A percentile compares a stretch with the other conserved stretches of the same genome.
Evolutionary conservation across 2,888 invertebrate genomes (phyloP).

Genomic region (Cheilosia impressa): DNA sequence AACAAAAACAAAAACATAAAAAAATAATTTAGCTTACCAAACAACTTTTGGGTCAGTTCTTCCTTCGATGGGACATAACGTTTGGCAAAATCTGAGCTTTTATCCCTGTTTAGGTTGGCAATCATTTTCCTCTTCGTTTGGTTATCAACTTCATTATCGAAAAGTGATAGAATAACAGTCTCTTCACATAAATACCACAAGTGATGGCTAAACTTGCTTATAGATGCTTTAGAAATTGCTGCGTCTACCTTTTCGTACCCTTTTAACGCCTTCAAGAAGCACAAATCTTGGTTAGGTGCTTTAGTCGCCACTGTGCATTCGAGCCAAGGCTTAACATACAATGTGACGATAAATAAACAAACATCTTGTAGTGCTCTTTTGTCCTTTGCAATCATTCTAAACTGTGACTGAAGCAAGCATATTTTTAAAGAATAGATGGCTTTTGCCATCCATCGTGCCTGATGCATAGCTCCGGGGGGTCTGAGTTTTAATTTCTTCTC

Average conservation of each 20-base stretch:
- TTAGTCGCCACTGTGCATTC: constrained; percentile 9
- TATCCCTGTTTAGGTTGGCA: too few relatives aligned
- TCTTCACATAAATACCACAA: too few relatives aligned
- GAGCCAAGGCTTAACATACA: constrained; percentile 31
- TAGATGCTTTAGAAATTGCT: background rate
- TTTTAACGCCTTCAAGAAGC: constrained; percentile 21
- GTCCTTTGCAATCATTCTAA: constrained; percentile 15
- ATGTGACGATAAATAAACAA: constrained; percentile 21
- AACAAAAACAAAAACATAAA: too few relatives aligned
- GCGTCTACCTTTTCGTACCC: background rate
- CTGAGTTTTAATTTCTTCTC: background rate
- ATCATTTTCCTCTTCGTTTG: too few relatives aligned
- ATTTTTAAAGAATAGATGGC: constrained; percentile 8
- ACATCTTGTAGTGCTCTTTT: constrained; percentile 19
- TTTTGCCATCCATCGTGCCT: background rate
- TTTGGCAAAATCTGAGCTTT: too few relatives aligned
- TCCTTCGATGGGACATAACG: too few relatives aligned
- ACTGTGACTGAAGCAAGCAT: constrained; percentile 5
- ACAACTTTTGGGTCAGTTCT: too few relatives aligned
- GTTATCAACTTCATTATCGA: too few relatives aligned
- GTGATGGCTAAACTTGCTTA: background rate
- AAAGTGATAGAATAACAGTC: too few relatives aligned
- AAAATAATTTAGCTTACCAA: too few relatives aligned
- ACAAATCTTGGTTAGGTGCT: constrained; percentile 15
- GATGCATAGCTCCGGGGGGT: too few relatives aligned